phyloP scores from a whole-genome alignment of 2,888 invertebrate genomes.

The Caenorhabditis sp. region DNA sequence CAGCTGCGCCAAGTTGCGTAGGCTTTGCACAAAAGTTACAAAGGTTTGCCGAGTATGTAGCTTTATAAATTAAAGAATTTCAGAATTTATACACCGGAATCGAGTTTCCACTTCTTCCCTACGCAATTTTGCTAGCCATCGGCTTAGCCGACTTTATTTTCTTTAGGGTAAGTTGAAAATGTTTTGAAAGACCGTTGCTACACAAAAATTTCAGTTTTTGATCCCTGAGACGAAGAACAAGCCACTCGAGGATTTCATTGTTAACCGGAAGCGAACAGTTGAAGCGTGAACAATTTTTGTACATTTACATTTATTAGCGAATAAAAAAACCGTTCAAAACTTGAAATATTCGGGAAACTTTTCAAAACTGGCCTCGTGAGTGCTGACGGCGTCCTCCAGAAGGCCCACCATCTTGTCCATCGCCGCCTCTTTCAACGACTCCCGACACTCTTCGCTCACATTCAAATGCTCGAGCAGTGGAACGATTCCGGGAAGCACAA shows the following conservation, averaged over 20 bases:
- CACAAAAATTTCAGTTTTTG: constrained; percentile 27
- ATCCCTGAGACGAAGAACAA: constrained; percentile 58
- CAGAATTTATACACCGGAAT: constrained; percentile 45
- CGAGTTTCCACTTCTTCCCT: constrained; percentile 34
- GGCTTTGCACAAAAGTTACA: not conserved
- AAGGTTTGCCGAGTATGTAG: not conserved
- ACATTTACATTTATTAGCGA: too few relatives aligned
- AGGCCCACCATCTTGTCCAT: constrained; percentile 49
- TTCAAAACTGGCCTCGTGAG: constrained; percentile 37
- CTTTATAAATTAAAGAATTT: not conserved
- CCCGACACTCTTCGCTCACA: constrained; percentile 16
- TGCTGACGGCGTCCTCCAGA: constrained; percentile 34
- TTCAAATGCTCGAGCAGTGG: constrained; percentile 24
- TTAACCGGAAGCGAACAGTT: too few relatives aligned
- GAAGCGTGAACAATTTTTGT: too few relatives aligned
- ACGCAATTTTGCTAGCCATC: constrained; percentile 32
- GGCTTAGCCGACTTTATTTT: constrained; percentile 41
- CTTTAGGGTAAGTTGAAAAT: constrained; percentile 29
- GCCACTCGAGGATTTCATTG: constrained; percentile 46
- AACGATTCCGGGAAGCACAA: constrained; percentile 48
- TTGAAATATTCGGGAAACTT: constrained; percentile 49
- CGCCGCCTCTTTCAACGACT: constrained; percentile 1
- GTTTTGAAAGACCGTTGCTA: not conserved
- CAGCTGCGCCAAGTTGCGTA: too few relatives aligned
- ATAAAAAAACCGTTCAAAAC: constrained; percentile 5